Evolutionary conservation across 2,888 invertebrate genomes (phyloP), one percentile per base, ranked within the genome.

Genomic region (Chymomyza caudatula): DNA sequence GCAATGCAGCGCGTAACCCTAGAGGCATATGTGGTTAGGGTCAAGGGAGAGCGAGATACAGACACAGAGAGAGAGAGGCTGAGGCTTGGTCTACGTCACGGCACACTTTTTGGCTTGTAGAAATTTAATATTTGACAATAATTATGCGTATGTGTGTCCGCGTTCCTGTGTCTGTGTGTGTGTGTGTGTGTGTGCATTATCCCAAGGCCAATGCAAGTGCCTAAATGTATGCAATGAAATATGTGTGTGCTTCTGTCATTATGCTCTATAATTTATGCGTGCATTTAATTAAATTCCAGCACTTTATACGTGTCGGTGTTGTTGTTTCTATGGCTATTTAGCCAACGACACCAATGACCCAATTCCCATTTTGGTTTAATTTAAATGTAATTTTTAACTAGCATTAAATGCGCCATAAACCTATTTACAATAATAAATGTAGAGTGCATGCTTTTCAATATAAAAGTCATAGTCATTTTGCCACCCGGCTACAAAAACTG

Each of bases 201-300:
- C 63, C 57, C 23, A 56, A 37, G 19, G 15, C 15, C 57, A 29
- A 15, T 51, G 25, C 42, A n/a, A 25, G 49, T 55, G 49, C 57
- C 56, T 59, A 29, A 43, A 62, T 43, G 37, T 43, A 44, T 37
- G 11, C 5, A 23, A 17, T 19, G 47, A 25, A 56, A 49, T 64
- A 51, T 64, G 72, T 64, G 47, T 57, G 37, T 70, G 67, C 65
- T 59, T 78, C 67, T 66, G 69, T 68, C 78, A 80, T 83, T 80
- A 73, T 83, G 73, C 65, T 67, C 67, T 69, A 84, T 84, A 86
- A 85, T 86, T 85, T 86, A 85, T 85, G 79, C 67, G 69, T 63
- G 71, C 69, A 78, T 82, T 86, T 87, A 87, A 86, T 87, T 81
- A 87, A 85, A 85, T 85, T 86, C 83, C 86, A 73, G 68, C 53